A percentile compares a stretch with the other conserved stretches of the same genome.
Evolutionary conservation across 2,797 vertebrate genomes (phyloP).

Genomic region (Pipistrellus kuhlii): DNA sequence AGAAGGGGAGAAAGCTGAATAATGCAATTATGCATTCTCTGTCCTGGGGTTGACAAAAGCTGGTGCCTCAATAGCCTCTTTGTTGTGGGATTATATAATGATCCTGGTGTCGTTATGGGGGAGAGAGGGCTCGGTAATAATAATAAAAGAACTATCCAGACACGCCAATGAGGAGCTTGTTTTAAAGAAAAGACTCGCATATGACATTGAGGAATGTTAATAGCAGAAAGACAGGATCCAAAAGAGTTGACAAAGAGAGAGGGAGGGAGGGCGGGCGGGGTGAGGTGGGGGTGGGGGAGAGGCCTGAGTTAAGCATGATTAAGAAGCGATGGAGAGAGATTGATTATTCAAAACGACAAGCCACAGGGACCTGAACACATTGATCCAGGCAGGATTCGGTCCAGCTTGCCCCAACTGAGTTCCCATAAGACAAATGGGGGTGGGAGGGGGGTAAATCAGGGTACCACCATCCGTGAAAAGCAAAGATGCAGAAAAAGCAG

Average conservation of each 20-base stretch:
- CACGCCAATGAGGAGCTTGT: slow-evolving; percentile 92
- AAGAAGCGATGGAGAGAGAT: slow-evolving; percentile 92
- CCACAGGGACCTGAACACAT: slow-evolving; percentile 92
- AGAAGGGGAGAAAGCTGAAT: slow-evolving; percentile 89
- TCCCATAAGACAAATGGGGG: slow-evolving; percentile 86
- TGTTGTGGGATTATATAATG: slow-evolving; percentile 99
- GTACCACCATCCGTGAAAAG: slow-evolving; percentile 74
- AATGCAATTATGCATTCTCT: slow-evolving; percentile 98
- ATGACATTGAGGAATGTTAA: slow-evolving; percentile 90
- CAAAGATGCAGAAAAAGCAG: slow-evolving; percentile 80
- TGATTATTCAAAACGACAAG: slow-evolving; percentile 95
- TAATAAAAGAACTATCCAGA: slow-evolving; percentile 93
- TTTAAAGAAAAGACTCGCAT: slow-evolving; percentile 91
- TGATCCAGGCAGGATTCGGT: slow-evolving; percentile 93
- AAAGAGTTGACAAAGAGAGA: slow-evolving; percentile 90
- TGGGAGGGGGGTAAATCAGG: slow-evolving; percentile 81
- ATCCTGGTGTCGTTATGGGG: slow-evolving; percentile 99
- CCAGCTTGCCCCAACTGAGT: slow-evolving; percentile 92
- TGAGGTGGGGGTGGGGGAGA: neutral
- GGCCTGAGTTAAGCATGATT: slow-evolving; percentile 90
- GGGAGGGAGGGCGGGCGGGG: slow-evolving; percentile 16
- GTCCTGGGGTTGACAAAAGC: slow-evolving; percentile 98
- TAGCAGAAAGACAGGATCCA: slow-evolving; percentile 88
- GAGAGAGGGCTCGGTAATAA: slow-evolving; percentile 94
- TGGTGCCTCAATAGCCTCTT: slow-evolving; percentile 97